Evolutionary conservation across 2,888 invertebrate species (phyloP), one percentile per base, ranked within the genome.

Genomic region (Hypomecis punctinalis): DNA sequence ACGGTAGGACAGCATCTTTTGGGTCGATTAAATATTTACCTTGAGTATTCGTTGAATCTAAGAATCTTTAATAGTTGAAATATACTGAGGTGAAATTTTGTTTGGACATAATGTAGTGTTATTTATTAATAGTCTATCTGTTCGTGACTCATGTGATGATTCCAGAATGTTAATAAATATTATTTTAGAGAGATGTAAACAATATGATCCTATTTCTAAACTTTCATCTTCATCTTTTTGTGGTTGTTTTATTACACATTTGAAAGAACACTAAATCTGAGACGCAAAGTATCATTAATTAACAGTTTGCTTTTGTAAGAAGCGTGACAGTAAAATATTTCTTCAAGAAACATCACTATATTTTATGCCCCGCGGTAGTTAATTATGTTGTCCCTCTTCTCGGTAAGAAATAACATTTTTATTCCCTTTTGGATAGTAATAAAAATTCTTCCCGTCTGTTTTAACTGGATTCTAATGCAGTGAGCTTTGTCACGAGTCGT

Each of bases 371-470:
- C 71, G 70, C 71, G 77, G 74, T 76, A 78, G 79, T 86, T 85
- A 84, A 83, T 84, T 80, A 81, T 79, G 75, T 76, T 77, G 81
- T 80, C 76, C 76, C 77, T 83, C 78, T 80, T 76, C 66, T 73
- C 67, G 40, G 75, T 79, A 80, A 79, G 82, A 74, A 82, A 85
- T 86, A 86, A 86, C 49, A 65, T 87, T 90, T 84, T 88, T 85
- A 85, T 84, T 76, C 81, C 61, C 74, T 82, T 86, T 85, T 80
- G 79, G 80, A 80, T 72, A 76, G 81, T 73, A 79, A 86, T 91
- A 88, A 91, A 90, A 89, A 89, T 87, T 89, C 86, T 83, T 89
- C 79, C 81, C 68, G 70, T 78, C 74, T 79, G 76, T 78, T 83
- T 86, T 88, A 85, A 86, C 83, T 83, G 79, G 81, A 76, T 81